Evolutionary conservation across 2,888 invertebrate species (phyloP).

Genomic region (Drosophila diplacantha): DNA sequence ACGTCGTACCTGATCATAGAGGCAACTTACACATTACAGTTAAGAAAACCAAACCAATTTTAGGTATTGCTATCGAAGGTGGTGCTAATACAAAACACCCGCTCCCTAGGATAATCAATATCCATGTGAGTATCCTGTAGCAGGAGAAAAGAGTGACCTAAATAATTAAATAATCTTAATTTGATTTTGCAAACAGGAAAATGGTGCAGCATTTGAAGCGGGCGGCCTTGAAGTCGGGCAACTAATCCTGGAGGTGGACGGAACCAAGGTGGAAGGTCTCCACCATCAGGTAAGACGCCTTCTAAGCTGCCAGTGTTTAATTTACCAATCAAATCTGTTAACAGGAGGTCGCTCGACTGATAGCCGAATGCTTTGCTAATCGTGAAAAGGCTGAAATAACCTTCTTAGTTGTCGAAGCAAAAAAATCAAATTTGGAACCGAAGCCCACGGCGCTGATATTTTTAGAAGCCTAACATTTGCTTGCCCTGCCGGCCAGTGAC

Average conservation of each 20-base stretch:
- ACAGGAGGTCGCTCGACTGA: constrained; percentile 90
- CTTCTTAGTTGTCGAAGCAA: constrained; percentile 94
- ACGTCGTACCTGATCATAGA: constrained; percentile 90
- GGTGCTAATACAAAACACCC: constrained; percentile 97
- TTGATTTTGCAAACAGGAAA: constrained; percentile 82
- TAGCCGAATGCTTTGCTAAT: constrained; percentile 95
- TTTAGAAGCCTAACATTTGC: constrained; percentile 94
- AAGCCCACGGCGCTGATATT: constrained; percentile 94
- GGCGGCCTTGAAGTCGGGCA: constrained; percentile 96
- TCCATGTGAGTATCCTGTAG: constrained; percentile 86
- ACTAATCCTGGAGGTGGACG: constrained; percentile 94
- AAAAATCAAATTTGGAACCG: constrained; percentile 93
- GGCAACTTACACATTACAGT: constrained; percentile 93
- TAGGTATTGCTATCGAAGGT: constrained; percentile 98
- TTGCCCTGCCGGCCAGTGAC: constrained; percentile 89
- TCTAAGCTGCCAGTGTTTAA: too few relatives aligned
- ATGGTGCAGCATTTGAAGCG: constrained; percentile 94
- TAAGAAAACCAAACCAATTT: constrained; percentile 94
- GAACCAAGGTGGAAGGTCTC: constrained; percentile 86
- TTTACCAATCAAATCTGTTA: too few relatives aligned
- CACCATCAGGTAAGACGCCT: constrained; percentile 82
- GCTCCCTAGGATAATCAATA: constrained; percentile 95
- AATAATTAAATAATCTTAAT: background rate
- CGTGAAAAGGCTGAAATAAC: constrained; percentile 91
- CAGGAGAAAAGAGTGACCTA: fast-evolving